Evolutionary conservation across 2,113 vertebrate species (phyloP), one percentile per base, ranked within the genome.

Genomic region (Copsychus sechellarum): DNA sequence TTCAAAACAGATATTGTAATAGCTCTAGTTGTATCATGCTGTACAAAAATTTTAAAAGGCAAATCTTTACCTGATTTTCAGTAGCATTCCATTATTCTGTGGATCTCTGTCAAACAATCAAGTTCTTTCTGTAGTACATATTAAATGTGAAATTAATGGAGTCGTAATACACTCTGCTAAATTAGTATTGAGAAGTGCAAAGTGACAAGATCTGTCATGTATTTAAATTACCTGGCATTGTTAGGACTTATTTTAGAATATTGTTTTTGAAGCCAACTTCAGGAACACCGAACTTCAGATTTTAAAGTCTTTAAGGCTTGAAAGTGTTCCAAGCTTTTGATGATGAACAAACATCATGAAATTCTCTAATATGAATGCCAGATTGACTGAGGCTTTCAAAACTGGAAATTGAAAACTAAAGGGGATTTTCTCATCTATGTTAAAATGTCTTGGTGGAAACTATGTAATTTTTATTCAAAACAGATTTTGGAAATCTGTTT

Each of bases 201-300:
- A 91, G 56, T 88, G 86, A 92, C 62, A 28, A 23, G 85, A 76
- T 91, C 86, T 80, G 91, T 82, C 89, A 84, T 81, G 53, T 87
- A 45, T 58, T 70, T 62, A 67, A 95, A 93, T 90, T 85, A 88
- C 48, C 95, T 14, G 8, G 85, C 92, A 81, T 62, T 91, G 65
- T 58, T 58, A 86, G 61, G 50, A 31, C 57, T 78, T 69, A 22
- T 78, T 89, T 82, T 81, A 88, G 69, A 88, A 74, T 56, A 57
- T 18, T 77, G 72, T 18, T 93, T 80, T 50, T 86, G 56, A 91
- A 89, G 31, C 18, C 51, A 67, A 20, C 70, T 91, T 74, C 40
- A 69, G 81, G 89, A 95, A 79, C 45, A 50, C 40, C 56, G 51
- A 62, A 53, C 34, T 80, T 84, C 38, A 81, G 42, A 24, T 81